Conservation (phyloP, 2,888 invertebrate genomes). For the Mythimna pallens region DNA sequence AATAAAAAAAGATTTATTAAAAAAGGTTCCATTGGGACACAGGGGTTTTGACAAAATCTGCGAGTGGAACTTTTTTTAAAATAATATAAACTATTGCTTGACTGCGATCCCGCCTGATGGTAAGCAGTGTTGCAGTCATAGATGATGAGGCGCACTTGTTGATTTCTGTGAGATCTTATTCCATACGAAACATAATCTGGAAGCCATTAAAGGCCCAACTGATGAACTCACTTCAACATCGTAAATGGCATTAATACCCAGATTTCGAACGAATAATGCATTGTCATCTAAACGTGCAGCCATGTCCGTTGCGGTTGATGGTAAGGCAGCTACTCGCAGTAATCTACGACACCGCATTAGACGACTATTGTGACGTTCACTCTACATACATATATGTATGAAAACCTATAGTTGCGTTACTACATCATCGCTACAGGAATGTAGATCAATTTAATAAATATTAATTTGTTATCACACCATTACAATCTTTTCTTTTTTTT, state of each 20-base stretch:
- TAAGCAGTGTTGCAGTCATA: too few species aligned
- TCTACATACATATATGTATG: constrained; percentile 28
- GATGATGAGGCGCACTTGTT: not conserved
- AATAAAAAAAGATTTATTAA: too few species aligned
- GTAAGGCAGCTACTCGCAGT: constrained; percentile 36
- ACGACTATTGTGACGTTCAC: constrained; percentile 47
- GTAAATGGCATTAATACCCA: constrained; percentile 16
- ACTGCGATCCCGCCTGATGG: too few species aligned
- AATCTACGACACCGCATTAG: constrained; percentile 56
- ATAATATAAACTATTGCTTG: too few species aligned
- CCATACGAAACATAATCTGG: not conserved
- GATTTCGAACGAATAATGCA: constrained; percentile 51
- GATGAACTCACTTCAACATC: constrained; percentile 29
- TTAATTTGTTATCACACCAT: too few species aligned
- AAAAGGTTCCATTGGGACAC: too few species aligned
- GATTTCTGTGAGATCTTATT: not conserved
- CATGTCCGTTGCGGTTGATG: constrained; percentile 50
- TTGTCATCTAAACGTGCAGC: constrained; percentile 46
- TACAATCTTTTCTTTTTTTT: too few species aligned
- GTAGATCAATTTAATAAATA: too few species aligned
- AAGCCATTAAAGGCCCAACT: constrained; percentile 8
- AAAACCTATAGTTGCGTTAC: constrained; percentile 8
- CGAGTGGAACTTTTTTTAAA: too few species aligned
- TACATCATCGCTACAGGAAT: too few species aligned
- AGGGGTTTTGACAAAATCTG: too few species aligned